phyloP scores from a whole-genome alignment of 2,113 vertebrate genomes.

The Hydropotes inermis region DNA sequence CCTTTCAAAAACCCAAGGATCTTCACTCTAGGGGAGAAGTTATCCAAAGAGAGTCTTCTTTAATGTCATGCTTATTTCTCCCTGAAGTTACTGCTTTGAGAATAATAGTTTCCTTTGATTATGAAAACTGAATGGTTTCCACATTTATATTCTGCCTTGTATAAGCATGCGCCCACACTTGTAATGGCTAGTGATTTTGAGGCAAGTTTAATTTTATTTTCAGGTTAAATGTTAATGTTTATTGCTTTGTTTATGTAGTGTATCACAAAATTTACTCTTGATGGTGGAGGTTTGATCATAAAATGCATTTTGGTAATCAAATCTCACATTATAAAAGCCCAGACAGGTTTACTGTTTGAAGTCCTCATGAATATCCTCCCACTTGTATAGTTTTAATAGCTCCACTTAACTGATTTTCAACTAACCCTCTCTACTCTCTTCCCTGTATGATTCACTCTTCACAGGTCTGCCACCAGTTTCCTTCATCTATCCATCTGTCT shows the following conservation, averaged over 20 bases:
- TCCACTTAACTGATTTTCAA: not conserved
- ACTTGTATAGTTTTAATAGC: not conserved
- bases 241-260: not conserved
- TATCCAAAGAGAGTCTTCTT: not conserved
- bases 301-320: not conserved
- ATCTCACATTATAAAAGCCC: not conserved
- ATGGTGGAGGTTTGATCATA: not conserved
- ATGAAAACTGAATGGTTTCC: not conserved
- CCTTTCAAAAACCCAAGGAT: not conserved
- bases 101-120: slow-evolving; percentile 19
- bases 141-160: not conserved
- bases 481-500: not conserved
- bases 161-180: not conserved
- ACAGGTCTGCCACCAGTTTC: not conserved
- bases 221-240: not conserved
- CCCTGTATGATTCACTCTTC: not conserved
- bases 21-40: not conserved
- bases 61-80: slow-evolving; percentile 17
- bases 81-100: not conserved
- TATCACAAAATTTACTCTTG: not conserved
- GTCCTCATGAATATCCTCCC: not conserved
- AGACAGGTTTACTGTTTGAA: not conserved
- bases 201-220: not conserved
- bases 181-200: not conserved
- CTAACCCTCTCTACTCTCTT: not conserved